Conservation (phyloP, 1,140 invertebrate species). For the Aphelenchoides avenae region DNA sequence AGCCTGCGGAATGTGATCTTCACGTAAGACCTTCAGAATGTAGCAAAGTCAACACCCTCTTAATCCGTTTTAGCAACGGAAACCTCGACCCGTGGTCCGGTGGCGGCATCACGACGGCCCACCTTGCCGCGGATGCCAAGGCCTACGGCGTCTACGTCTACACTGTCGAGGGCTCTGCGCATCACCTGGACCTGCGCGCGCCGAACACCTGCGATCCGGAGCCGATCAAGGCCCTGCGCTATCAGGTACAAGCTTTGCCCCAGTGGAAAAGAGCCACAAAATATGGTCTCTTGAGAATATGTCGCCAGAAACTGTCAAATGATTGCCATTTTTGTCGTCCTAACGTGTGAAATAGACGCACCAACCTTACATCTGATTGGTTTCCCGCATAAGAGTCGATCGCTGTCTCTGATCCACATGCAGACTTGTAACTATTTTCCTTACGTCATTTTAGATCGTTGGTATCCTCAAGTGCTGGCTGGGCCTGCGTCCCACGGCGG, state of each 20-base stretch:
- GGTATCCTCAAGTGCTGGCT: slow-evolving; percentile 2
- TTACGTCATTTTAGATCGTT: not conserved
- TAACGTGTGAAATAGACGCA: too few relatives aligned
- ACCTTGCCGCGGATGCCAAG: slow-evolving; percentile 6
- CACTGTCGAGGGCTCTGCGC: slow-evolving; percentile 72
- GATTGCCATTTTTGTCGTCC: too few relatives aligned
- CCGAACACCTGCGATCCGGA: slow-evolving; percentile 46
- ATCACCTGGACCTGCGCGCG: slow-evolving; percentile 54
- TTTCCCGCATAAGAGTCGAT: too few relatives aligned
- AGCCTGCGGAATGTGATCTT: slow-evolving; percentile 11
- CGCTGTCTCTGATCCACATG: too few relatives aligned
- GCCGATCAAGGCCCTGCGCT: slow-evolving; percentile 34
- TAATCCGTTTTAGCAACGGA: slow-evolving; percentile 70
- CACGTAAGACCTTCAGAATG: slow-evolving; percentile 6
- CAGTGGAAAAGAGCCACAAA: too few relatives aligned
- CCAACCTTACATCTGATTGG: too few relatives aligned
- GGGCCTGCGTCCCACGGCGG: slow-evolving; percentile 2
- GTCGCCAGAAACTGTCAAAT: too few relatives aligned
- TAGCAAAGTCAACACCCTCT: not conserved
- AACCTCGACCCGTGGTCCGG: slow-evolving; percentile 77
- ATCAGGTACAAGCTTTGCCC: slow-evolving; percentile 2
- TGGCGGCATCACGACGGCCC: not conserved
- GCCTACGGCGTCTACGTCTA: slow-evolving; percentile 56
- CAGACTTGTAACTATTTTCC: not conserved
- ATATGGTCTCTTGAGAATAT: too few relatives aligned